A percentile compares a stretch with the other conserved stretches of the same genome.
Evolutionary conservation across 2,797 vertebrate genomes (phyloP).

Genomic region (Chiloscyllium punctatum): DNA sequence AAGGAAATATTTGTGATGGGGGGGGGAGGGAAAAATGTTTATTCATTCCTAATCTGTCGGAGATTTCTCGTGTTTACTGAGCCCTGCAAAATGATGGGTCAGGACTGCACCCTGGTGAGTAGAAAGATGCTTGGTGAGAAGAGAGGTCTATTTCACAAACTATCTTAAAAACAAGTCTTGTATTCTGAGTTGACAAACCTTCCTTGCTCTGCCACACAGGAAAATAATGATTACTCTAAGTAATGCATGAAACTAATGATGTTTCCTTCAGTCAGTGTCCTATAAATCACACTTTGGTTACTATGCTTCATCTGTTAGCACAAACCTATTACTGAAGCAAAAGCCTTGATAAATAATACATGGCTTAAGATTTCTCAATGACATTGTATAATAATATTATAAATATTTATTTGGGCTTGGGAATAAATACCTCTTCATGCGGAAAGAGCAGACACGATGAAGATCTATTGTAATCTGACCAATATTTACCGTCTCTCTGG

Average conservation of each 20-base stretch:
- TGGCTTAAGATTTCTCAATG: neutral
- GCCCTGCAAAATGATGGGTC: neutral
- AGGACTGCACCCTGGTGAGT: neutral
- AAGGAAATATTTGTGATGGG: neutral
- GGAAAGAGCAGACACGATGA: neutral
- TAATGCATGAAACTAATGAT: neutral
- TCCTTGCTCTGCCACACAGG: neutral
- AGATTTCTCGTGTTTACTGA: neutral
- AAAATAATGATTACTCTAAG: neutral
- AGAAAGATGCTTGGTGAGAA: neutral
- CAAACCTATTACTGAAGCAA: neutral
- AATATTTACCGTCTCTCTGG: neutral
- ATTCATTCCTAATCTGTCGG: neutral
- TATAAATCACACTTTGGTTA: conserved; percentile 13
- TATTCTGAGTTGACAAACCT: neutral
- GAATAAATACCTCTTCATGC: neutral
- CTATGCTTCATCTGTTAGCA: neutral
- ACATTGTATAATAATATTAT: neutral
- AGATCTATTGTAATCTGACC: neutral
- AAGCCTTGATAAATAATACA: conserved; percentile 29
- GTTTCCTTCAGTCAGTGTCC: neutral
- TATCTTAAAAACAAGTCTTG: neutral
- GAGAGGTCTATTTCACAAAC: neutral
- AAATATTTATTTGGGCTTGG: neutral
- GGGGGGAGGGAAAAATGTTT: neutral